These are phyloP conservation scores for Drosophila repletoides DNA, from an alignment of 1,140 invertebrate species.

Conservation along the genomic window DNA sequence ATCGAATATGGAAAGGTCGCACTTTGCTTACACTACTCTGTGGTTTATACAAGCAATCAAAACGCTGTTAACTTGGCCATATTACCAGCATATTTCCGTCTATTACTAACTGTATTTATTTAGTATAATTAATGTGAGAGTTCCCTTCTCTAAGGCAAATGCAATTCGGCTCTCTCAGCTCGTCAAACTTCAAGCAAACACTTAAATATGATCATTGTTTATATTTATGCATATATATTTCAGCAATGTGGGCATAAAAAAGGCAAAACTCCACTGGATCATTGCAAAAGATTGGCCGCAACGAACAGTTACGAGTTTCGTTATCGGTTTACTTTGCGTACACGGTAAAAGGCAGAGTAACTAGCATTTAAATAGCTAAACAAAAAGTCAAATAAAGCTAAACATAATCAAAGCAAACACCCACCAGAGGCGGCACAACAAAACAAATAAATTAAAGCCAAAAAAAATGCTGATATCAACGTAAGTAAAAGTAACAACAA, in stretches of 20 bases:
- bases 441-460: constrained; percentile 7
- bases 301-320: constrained; percentile 33
- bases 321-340: constrained; percentile 3
- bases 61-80: no score
- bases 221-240: constrained; percentile 52
- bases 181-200: constrained; percentile 54
- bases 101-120: constrained; percentile 4
- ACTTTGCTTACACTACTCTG: not conserved
- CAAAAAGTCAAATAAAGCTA: constrained; percentile 30
- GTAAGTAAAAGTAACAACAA: constrained; percentile 58
- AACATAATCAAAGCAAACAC: constrained; percentile 47
- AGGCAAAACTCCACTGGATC: constrained; percentile 53
- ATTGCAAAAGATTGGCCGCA: constrained; percentile 64
- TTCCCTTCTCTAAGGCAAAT: constrained; percentile 7
- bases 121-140: not conserved
- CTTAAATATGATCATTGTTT: constrained; percentile 60
- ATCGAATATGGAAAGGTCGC: constrained; percentile 3
- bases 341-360: constrained; percentile 51
- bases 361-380: constrained; percentile 41
- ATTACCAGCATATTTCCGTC: no score
- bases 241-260: constrained; percentile 73
- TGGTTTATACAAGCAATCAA: not conserved
- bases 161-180: constrained; percentile 14
- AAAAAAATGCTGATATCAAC: constrained; percentile 74
- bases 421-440: constrained; percentile 38